Percentiles rank a stretch among this genome's conserved stretches.
Evolutionary conservation across 2,797 vertebrate genomes (phyloP).

Genomic region (Gymnothorax reevesii): DNA sequence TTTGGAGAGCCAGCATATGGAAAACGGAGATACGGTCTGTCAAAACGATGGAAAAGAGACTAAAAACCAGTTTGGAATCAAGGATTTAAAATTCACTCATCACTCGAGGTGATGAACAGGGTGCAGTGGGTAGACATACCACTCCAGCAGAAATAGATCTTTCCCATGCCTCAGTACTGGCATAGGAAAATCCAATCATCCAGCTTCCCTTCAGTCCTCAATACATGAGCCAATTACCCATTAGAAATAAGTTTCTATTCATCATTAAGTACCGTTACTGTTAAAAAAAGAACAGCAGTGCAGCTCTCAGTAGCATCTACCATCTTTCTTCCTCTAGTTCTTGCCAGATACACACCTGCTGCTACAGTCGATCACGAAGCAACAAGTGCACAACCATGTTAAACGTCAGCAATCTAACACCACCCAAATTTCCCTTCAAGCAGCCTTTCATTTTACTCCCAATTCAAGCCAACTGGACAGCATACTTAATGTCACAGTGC

Average conservation of each 20-base stretch:
- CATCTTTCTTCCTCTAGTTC: neutral
- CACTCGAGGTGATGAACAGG: no score
- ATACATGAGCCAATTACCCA: no score
- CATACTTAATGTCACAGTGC: neutral
- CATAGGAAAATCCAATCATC: no score
- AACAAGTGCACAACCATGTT: neutral
- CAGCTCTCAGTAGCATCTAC: neutral
- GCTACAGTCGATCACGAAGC: neutral
- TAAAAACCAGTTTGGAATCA: no score
- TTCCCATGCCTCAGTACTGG: no score
- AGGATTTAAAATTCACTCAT: no score
- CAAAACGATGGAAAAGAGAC: no score
- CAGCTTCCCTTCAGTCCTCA: no score
- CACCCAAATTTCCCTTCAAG: neutral
- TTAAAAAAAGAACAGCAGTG: neutral
- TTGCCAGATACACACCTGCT: neutral
- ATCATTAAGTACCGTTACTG: neutral
- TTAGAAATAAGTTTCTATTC: neutral
- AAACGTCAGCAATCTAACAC: neutral
- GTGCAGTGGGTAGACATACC: no score
- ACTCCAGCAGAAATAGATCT: no score
- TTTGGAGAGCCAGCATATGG: no score
- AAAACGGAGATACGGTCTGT: no score
- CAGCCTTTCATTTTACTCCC: neutral
- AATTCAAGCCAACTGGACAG: neutral